Evolutionary conservation across 1,140 invertebrate species (phyloP).

Genomic region (Dysdera silvatica): DNA sequence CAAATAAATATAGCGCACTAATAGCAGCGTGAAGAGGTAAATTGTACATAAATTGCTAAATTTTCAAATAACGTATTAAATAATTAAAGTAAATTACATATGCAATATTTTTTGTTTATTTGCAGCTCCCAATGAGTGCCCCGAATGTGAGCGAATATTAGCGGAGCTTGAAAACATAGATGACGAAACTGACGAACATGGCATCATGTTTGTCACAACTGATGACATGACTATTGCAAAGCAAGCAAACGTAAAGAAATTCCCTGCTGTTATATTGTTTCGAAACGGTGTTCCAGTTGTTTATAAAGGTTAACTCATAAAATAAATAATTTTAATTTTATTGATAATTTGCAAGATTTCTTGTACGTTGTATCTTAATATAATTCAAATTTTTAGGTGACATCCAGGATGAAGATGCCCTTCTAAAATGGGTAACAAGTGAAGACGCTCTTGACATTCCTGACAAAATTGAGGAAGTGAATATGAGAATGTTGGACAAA

Average conservation of each 20-base stretch:
- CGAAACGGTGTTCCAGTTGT: conserved; percentile 64
- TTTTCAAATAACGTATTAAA: too few species aligned
- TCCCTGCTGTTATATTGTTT: conserved; percentile 81
- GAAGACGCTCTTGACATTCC: conserved; percentile 84
- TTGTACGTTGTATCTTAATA: neutral
- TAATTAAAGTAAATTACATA: too few species aligned
- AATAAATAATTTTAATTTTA: neutral
- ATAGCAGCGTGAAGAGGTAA: too few species aligned
- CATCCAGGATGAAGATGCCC: conserved; percentile 81
- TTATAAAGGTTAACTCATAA: conserved; percentile 51
- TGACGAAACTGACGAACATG: conserved; percentile 84
- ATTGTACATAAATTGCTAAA: too few species aligned
- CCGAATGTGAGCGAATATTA: conserved; percentile 35
- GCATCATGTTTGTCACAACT: conserved; percentile 68
- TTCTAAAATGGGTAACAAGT: conserved; percentile 78
- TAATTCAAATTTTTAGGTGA: conserved; percentile 54
- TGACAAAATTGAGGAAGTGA: conserved; percentile 89
- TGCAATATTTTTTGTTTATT: neutral
- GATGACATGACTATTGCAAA: conserved; percentile 53
- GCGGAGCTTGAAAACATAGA: conserved; percentile 81
- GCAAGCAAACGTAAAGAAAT: conserved; percentile 65
- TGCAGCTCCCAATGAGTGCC: conserved; percentile 36
- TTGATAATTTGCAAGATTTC: neutral
- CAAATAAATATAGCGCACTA: too few species aligned
- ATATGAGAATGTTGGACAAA: conserved; percentile 81